Percentiles rank a stretch among this genome's conserved stretches.
These are phyloP conservation scores for Aldabrachelys gigantea DNA, from an alignment of 2,113 vertebrate species.

Conservation along the genomic window DNA sequence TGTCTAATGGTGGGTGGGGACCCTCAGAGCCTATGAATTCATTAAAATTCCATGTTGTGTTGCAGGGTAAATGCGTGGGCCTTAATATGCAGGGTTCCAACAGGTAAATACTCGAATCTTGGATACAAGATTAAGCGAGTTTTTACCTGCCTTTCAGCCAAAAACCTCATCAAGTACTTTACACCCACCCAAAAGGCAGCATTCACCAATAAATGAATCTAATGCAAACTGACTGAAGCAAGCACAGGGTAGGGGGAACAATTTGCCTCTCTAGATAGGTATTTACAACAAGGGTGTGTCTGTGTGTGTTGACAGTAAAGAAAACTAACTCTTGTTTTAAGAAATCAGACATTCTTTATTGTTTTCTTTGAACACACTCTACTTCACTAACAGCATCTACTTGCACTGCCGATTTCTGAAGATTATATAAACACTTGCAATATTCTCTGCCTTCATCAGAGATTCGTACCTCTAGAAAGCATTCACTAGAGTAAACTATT, in stretches of 20 bases:
- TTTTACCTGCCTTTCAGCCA: constrained; percentile 71
- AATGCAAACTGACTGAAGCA: constrained; percentile 7
- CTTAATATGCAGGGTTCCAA: constrained; percentile 60
- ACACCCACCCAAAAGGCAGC: constrained; percentile 48
- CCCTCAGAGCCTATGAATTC: constrained; percentile 41
- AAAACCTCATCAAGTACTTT: constrained; percentile 38
- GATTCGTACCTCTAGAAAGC: neutral
- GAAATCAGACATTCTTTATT: neutral
- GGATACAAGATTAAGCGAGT: constrained; percentile 60
- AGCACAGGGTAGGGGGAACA: constrained; percentile 7
- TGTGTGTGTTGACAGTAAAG: constrained; percentile 20
- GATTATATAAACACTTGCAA: constrained; percentile 21
- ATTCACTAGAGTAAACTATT: neutral
- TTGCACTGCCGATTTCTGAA: neutral
- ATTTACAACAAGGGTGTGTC: neutral
- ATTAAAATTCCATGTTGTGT: constrained; percentile 65
- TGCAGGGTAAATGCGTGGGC: constrained; percentile 59
- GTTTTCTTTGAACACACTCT: neutral
- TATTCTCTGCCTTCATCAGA: constrained; percentile 3
- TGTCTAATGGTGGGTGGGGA: constrained; percentile 42
- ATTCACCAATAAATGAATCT: constrained; percentile 27
- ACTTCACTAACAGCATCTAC: constrained; percentile 32
- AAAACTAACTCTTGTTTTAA: constrained; percentile 15
- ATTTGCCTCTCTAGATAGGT: constrained; percentile 7
- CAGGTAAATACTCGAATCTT: constrained; percentile 75